Base-by-base conservation (phyloP, 2,797 vertebrate genomes). In the Lepus townsendii region DNA sequence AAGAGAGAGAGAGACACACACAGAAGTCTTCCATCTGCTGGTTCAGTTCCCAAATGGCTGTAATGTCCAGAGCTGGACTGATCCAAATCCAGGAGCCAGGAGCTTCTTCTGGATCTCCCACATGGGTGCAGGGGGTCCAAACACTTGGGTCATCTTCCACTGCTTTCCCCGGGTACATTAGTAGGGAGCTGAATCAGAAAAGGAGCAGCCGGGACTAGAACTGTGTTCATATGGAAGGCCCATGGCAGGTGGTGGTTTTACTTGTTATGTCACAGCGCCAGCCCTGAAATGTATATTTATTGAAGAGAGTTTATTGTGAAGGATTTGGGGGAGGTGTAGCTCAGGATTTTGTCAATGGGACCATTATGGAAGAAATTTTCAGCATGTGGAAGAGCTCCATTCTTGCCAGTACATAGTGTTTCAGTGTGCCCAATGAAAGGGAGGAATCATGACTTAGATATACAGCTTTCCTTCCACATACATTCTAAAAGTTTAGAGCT, bases 281-380 rank as follows among this genome's bases (percentile, higher is more conserved):
- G 42, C 8, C 42, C 42, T 93, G 57, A 88, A 62, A 90, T 94
- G n/a, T 82, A 22, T 63, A 62, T 73, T 52, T 16, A 20, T 77
- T 92, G 30, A 78, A 71, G 7, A 93, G 19, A 9, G 72, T 66
- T 88, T 80, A 27, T 54, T 79, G 47, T 86, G 68, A 90, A 87
- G 20, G 20, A 22, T 80, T 72, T 76, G 38, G 27, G 42, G 73
- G 27, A 77, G 27, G 20, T 50, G 0, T 30, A 57, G 47, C n/a
- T 77, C 35, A 63, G 38, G 68, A 57, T 77, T 88, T 83, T 80
- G 42, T 77, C 65, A 84, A 26, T 66, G 38, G 35, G 75, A 57
- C 12, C 0, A 1, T 32, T 77, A 83, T 8, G 0, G 50, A 90
- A 62, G 90, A 92, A 82, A 75, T 47, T 72, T 1, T 35, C 5